Evolutionary conservation across 2,888 invertebrate species (phyloP).

Genomic region (Flabesymbios commensalis): DNA sequence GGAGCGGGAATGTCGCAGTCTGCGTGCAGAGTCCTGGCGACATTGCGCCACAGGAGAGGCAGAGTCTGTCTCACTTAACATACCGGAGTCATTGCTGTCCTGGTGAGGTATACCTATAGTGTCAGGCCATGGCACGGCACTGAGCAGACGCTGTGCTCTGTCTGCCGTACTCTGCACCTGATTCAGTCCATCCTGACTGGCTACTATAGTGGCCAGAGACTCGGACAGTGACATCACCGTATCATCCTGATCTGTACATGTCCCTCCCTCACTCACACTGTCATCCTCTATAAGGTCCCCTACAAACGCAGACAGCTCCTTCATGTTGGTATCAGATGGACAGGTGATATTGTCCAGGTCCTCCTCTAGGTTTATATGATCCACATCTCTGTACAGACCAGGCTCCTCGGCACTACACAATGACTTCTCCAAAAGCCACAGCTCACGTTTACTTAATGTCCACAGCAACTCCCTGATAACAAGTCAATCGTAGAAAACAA

Average conservation of each 20-base stretch:
- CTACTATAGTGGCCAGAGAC: constrained; percentile 31
- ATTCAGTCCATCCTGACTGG: too few relatives aligned
- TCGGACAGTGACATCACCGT: constrained; percentile 32
- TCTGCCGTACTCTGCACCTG: background rate
- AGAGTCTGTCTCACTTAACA: constrained; percentile 43
- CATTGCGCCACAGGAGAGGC: background rate
- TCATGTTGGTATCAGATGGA: background rate
- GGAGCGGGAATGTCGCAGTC: constrained; percentile 22
- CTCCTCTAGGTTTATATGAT: background rate
- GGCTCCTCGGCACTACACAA: constrained; percentile 76
- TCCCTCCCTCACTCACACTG: background rate
- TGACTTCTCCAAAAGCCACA: constrained; percentile 82
- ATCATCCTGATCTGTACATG: background rate
- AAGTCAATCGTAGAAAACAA: background rate
- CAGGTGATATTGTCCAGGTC: background rate
- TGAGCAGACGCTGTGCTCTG: background rate
- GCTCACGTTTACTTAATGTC: constrained; percentile 82
- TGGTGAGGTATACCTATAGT: constrained; percentile 13
- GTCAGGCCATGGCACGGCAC: background rate
- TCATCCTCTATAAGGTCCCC: constrained; percentile 4
- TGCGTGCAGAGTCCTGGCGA: background rate
- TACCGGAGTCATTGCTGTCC: constrained; percentile 53
- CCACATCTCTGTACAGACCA: background rate
- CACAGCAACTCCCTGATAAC: constrained; percentile 79
- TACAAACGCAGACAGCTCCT: background rate